These are phyloP conservation scores for Goniozus legneri DNA, from an alignment of 1,140 invertebrate species.

Conservation along the genomic window DNA sequence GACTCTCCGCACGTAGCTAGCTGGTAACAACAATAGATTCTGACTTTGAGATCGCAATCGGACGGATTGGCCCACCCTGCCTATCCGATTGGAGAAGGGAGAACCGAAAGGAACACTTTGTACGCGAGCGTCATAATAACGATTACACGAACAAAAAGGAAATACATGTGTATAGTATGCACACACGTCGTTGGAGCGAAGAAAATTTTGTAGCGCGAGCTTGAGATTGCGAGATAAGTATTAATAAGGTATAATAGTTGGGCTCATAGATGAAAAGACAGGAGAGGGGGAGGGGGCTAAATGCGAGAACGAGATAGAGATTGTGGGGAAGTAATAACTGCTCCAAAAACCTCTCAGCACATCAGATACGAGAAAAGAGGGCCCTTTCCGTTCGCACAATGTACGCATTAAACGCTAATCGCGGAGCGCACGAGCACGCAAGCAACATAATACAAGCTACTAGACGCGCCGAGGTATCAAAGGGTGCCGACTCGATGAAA, in stretches of 20 bases:
- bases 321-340: conserved; percentile 50
- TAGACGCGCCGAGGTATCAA: conserved; percentile 12
- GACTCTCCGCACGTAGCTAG: no score
- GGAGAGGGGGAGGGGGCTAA: conserved; percentile 34
- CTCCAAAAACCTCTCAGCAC: conserved; percentile 25
- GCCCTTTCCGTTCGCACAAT: conserved; percentile 32
- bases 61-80: no score
- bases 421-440: conserved; percentile 30
- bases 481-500: conserved; percentile 20
- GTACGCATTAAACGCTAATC: conserved; percentile 44
- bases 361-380: conserved; percentile 37
- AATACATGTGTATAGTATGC: conserved; percentile 14
- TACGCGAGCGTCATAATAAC: conserved; percentile 3
- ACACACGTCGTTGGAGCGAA: no score
- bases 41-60: no score
- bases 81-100: background rate
- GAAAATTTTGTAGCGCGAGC: conserved; percentile 10
- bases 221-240: background rate
- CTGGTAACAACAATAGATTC: no score
- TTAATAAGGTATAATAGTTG: no score
- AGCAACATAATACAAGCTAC: conserved; percentile 20
- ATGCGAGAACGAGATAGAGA: no score
- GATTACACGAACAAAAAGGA: conserved; percentile 9
- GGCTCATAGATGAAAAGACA: background rate
- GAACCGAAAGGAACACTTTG: background rate